Evolutionary conservation across 2,888 invertebrate genomes (phyloP).

Genomic region (Epinotia demarniana): DNA sequence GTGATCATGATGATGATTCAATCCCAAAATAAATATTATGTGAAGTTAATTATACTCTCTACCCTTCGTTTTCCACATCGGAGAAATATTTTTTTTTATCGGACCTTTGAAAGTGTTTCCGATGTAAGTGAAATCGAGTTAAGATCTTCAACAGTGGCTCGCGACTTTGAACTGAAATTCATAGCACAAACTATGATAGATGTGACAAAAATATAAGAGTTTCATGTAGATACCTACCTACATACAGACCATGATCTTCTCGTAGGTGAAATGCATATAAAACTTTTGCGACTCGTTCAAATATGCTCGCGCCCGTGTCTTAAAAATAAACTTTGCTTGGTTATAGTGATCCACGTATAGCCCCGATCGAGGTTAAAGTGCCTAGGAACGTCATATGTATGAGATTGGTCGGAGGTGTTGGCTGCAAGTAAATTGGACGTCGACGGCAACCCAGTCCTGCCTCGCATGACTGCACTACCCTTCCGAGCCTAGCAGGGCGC

Average conservation of each 20-base stretch:
- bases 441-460: constrained; percentile 29
- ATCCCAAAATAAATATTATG: background rate
- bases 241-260: background rate
- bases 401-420: constrained; percentile 39
- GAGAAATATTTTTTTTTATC: no score
- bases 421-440: constrained; percentile 38
- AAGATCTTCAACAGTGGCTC: no score
- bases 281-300: background rate
- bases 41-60: background rate
- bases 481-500: constrained; percentile 10
- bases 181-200: no score
- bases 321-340: constrained; percentile 13
- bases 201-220: no score
- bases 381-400: constrained; percentile 14
- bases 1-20: background rate
- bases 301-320: constrained; percentile 8
- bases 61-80: no score
- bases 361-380: constrained; percentile 19
- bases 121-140: no score
- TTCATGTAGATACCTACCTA: no score
- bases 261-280: background rate
- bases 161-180: no score
- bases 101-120: no score
- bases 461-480: constrained; percentile 37
- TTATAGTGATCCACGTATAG: constrained; percentile 6